These are phyloP conservation scores for Himalopsyche phryganea DNA, from an alignment of 1,140 invertebrate species.

Conservation along the genomic window DNA sequence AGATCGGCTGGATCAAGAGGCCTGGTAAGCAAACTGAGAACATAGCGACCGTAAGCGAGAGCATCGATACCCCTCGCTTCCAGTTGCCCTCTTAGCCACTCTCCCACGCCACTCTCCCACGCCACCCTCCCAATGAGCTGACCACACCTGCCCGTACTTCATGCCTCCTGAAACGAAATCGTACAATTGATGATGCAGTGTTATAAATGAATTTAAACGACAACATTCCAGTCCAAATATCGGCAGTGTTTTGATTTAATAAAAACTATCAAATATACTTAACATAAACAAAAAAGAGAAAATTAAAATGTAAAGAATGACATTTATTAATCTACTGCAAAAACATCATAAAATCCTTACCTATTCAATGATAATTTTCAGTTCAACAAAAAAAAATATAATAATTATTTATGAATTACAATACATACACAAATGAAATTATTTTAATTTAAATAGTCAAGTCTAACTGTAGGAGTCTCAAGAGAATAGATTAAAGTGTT, in stretches of 20 bases:
- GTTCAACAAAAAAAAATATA: background rate
- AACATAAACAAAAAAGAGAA: no score
- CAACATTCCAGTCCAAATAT: no score
- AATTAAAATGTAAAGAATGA: no score
- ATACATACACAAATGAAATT: background rate
- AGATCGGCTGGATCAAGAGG: conserved; percentile 40
- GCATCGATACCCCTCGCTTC: conserved; percentile 59
- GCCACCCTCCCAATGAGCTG: conserved; percentile 49
- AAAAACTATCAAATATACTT: no score
- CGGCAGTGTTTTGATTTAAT: no score
- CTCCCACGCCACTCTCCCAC: conserved; percentile 44
- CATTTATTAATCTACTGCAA: no score
- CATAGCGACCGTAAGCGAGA: conserved; percentile 56
- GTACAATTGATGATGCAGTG: no score
- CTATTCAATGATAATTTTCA: background rate
- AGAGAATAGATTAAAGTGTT: no score
- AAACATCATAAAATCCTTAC: no score
- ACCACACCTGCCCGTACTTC: conserved; percentile 51
- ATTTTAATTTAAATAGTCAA: background rate
- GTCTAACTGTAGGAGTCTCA: no score
- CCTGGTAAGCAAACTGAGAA: conserved; percentile 53
- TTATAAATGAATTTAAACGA: no score
- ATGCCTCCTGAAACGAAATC: conserved; percentile 34
- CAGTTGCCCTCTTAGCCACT: conserved; percentile 59
- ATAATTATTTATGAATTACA: background rate